A percentile compares a stretch with the other conserved stretches of the same genome.
Conservation (phyloP, 2,797 vertebrate genomes). For the Paedocypris micromegethes region DNA sequence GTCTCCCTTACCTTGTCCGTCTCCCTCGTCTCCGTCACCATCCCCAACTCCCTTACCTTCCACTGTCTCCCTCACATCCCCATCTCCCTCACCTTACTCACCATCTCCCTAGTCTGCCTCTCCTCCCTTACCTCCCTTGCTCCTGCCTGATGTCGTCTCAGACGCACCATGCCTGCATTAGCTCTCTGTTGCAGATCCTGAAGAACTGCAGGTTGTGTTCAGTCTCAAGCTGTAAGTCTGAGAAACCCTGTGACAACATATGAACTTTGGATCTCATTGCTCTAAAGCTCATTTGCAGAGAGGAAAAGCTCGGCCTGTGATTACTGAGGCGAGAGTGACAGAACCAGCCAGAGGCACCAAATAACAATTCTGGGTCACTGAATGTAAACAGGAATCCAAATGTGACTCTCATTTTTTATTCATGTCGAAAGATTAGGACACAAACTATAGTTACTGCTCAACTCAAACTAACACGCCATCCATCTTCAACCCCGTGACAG, state of each 20-base stretch:
- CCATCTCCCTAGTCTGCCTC: conserved; percentile 1
- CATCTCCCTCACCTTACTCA: conserved; percentile 18
- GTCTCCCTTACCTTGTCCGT: too few species aligned
- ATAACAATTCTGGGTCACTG: conserved; percentile 23
- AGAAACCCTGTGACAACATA: conserved; percentile 6
- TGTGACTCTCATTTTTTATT: too few species aligned
- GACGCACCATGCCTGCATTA: conserved; percentile 12
- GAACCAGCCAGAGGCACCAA: conserved; percentile 14
- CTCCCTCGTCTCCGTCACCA: too few species aligned
- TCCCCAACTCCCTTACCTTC: too few species aligned
- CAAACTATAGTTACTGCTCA: too few species aligned
- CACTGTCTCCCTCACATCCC: background rate
- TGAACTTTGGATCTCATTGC: conserved; percentile 31
- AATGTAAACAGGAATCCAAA: conserved; percentile 20
- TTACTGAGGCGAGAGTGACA: conserved; percentile 18
- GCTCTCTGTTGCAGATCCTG: too few species aligned
- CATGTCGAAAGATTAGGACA: too few species aligned
- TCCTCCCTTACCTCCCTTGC: conserved; percentile 27
- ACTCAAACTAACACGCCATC: too few species aligned
- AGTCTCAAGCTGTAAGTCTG: background rate
- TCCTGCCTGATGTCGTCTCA: conserved; percentile 1
- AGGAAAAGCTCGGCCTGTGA: conserved; percentile 1
- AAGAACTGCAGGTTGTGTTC: too few species aligned
- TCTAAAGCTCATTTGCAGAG: conserved; percentile 27
- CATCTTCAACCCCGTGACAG: too few species aligned